These are phyloP conservation scores for Cephus runcator DNA, from an alignment of 2,888 invertebrate species.

Conservation along the genomic window DNA sequence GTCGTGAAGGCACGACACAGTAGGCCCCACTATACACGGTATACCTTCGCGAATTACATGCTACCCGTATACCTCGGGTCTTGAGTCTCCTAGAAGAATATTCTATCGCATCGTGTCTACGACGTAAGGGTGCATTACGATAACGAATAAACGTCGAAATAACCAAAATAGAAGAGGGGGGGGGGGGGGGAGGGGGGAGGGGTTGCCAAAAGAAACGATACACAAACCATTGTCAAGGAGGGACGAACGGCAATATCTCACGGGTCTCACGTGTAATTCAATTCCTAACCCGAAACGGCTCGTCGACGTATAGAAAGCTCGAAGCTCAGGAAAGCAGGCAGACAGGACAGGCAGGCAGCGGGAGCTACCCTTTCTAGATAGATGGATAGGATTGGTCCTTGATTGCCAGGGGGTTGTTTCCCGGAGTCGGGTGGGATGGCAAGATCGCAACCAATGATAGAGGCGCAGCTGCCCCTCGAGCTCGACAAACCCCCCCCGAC, in stretches of 20 bases:
- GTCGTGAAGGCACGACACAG: neutral
- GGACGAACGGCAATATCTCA: neutral
- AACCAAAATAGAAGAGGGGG: no score
- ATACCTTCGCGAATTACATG: no score
- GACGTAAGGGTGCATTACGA: no score
- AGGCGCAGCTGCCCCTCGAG: constrained; percentile 54
- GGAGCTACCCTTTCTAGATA: constrained; percentile 12
- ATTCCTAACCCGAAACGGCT: neutral
- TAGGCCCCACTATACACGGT: no score
- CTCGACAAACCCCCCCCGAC: constrained; percentile 9
- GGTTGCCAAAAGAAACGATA: no score
- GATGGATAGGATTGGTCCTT: constrained; percentile 58
- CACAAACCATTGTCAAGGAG: no score
- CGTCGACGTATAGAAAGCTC: neutral
- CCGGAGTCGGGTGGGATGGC: constrained; percentile 48
- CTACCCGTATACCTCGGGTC: no score
- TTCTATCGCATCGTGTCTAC: no score
- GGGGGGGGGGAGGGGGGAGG: accelerated
- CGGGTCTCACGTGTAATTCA: constrained; percentile 1
- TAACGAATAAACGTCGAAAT: no score
- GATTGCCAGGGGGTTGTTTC: constrained; percentile 57
- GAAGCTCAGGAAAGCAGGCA: neutral
- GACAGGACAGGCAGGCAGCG: neutral
- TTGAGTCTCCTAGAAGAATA: no score
- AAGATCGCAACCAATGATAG: constrained; percentile 64